A percentile compares a stretch with the other conserved stretches of the same genome.
These are phyloP conservation scores for Chrysemys picta DNA, from an alignment of 2,113 vertebrate genomes.

Conservation along the genomic window DNA sequence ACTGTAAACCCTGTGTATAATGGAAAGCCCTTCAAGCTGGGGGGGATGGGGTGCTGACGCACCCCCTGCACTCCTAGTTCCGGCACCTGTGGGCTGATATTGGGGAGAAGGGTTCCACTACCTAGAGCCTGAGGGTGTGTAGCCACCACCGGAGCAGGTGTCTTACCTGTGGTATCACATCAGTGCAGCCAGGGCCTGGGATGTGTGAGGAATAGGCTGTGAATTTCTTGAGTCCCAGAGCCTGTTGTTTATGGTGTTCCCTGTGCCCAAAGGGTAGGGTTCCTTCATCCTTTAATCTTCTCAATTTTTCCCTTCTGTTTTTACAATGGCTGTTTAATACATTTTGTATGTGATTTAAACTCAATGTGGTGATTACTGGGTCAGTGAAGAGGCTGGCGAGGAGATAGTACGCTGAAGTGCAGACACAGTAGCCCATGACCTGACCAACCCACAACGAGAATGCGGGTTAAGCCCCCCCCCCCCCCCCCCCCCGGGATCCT, in stretches of 20 bases:
- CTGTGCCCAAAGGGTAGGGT: not conserved
- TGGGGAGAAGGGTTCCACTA: not conserved
- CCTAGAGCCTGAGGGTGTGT: not conserved
- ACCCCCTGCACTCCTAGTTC: too few relatives aligned
- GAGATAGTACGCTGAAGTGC: too few relatives aligned
- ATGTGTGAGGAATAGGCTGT: too few relatives aligned
- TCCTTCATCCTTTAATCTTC: not conserved
- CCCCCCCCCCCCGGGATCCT: not conserved
- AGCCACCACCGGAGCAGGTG: too few relatives aligned
- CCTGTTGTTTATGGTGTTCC: not conserved
- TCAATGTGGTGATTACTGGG: not conserved
- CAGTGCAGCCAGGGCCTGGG: too few relatives aligned
- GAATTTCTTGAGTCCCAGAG: not conserved
- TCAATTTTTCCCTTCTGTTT: not conserved
- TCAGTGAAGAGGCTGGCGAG: not conserved
- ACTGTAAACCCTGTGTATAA: too few relatives aligned
- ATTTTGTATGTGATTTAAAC: not conserved
- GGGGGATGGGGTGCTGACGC: too few relatives aligned
- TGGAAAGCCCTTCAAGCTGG: too few relatives aligned
- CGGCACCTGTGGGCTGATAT: not conserved
- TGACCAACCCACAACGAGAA: not conserved
- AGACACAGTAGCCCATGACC: too few relatives aligned
- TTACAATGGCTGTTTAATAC: not conserved
- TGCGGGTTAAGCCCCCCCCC: not conserved
- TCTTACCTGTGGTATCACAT: too few relatives aligned